Evolutionary conservation across 1,140 invertebrate species (phyloP).

Genomic region (Neelides sp.): DNA sequence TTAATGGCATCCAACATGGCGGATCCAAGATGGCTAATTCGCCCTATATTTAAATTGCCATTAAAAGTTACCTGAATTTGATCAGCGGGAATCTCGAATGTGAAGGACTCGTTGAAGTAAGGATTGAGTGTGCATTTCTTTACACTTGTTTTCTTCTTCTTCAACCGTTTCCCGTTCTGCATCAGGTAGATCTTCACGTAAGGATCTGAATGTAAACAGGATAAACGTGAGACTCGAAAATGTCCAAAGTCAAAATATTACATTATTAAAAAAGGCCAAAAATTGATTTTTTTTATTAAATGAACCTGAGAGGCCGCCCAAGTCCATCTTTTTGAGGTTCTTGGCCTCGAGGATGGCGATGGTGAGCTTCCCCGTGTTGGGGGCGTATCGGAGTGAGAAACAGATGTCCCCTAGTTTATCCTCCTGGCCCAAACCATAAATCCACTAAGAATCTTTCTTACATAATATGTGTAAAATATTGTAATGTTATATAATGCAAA

Average conservation of each 20-base stretch:
- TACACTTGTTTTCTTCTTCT: conserved; percentile 49
- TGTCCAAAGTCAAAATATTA: background rate
- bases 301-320: conserved; percentile 49
- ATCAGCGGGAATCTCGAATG: conserved; percentile 55
- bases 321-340: conserved; percentile 53
- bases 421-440: no score
- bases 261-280: background rate
- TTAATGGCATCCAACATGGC: no score
- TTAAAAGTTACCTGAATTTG: no score
- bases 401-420: conserved; percentile 47
- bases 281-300: background rate
- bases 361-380: conserved; percentile 49
- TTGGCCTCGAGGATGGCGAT: conserved; percentile 50
- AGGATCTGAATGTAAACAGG: conserved; percentile 48
- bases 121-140: conserved; percentile 54
- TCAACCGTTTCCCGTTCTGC: conserved; percentile 48
- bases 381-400: conserved; percentile 49
- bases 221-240: conserved; percentile 22
- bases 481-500: no score
- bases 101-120: conserved; percentile 56
- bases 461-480: no score
- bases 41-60: no score
- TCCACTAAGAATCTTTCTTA: no score
- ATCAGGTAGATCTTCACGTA: conserved; percentile 54
- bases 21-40: no score